Percentiles rank a stretch among this genome's conserved stretches.
phyloP scores from a whole-genome alignment of 2,797 vertebrate genomes.

The Tragopan temminckii region DNA sequence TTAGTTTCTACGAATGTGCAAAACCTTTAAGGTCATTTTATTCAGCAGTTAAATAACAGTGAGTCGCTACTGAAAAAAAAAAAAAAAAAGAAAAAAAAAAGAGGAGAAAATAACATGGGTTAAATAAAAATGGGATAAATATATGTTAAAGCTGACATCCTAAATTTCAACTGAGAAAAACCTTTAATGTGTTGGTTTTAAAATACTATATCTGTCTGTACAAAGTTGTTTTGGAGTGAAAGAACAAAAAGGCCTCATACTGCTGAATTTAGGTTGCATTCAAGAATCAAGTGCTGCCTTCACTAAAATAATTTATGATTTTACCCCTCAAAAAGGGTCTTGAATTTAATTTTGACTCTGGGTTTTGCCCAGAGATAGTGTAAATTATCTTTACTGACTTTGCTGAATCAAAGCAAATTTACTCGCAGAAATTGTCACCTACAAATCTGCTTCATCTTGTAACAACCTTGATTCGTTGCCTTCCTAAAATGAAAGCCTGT shows the following conservation, averaged over 20 bases:
- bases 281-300: background rate
- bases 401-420: background rate
- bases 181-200: background rate
- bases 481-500: background rate
- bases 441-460: background rate
- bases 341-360: background rate
- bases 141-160: background rate
- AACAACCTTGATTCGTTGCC: background rate
- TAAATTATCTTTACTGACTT: background rate
- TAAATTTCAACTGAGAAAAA: background rate
- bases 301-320: background rate
- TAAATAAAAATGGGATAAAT: background rate
- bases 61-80: background rate
- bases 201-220: background rate
- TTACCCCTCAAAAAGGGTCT: background rate
- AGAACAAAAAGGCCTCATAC: background rate
- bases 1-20: background rate
- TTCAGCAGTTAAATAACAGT: background rate
- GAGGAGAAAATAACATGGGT: too few relatives aligned
- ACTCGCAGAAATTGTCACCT: background rate
- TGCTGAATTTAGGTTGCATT: background rate
- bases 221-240: background rate
- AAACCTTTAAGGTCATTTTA: constrained; percentile 1
- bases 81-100: background rate
- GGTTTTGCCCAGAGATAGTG: background rate